Evolutionary conservation across 2,888 invertebrate genomes (phyloP).

Genomic region (Exephanes ischioxanthus): DNA sequence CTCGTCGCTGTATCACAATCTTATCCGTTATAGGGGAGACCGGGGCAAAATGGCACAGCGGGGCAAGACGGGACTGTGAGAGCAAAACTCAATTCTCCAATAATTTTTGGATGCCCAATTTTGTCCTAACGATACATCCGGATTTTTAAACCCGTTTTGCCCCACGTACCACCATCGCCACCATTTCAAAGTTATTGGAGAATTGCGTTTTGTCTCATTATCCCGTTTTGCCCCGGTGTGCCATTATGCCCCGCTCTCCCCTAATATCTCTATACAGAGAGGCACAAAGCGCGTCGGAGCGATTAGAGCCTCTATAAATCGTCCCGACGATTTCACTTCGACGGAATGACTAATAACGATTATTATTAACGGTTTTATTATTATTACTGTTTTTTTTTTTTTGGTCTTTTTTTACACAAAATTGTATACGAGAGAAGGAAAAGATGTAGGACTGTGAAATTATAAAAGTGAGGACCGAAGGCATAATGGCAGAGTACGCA

Average conservation of each 20-base stretch:
- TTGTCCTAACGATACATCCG: too few relatives aligned
- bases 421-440: not conserved
- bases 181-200: too few relatives aligned
- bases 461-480: constrained; percentile 37
- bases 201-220: too few relatives aligned
- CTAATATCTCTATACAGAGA: not conserved
- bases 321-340: constrained; percentile 23
- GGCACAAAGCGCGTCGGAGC: not conserved
- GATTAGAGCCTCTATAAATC: constrained; percentile 4
- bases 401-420: not conserved
- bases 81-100: too few relatives aligned
- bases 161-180: too few relatives aligned
- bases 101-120: too few relatives aligned
- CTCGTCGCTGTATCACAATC: constrained; percentile 23
- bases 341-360: not conserved
- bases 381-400: not conserved
- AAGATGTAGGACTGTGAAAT: constrained; percentile 20
- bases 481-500: constrained; percentile 39
- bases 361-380: not conserved
- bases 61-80: too few relatives aligned
- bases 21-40: not conserved
- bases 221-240: too few relatives aligned
- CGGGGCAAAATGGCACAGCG: too few relatives aligned
- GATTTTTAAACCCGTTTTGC: too few relatives aligned
- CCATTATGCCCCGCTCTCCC: too few relatives aligned